These are phyloP conservation scores for Nothocercus nigrocapillus DNA, from an alignment of 2,113 vertebrate species.

Conservation along the genomic window DNA sequence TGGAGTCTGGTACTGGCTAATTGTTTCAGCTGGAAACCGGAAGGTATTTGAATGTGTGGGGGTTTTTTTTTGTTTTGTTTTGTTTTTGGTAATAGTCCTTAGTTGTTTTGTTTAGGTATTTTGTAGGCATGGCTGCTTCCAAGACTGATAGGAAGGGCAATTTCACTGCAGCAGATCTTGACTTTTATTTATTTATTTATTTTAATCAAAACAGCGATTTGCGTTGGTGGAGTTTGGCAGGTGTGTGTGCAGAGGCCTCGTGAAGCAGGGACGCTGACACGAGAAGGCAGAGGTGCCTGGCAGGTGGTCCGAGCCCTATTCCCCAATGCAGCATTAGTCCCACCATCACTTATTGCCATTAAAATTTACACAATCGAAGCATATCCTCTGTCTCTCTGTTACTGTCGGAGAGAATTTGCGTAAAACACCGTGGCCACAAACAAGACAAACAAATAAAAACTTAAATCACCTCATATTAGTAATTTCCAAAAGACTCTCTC, in stretches of 20 bases:
- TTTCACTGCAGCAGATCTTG: not conserved
- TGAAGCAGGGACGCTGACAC: not conserved
- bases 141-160: not conserved
- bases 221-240: accelerated
- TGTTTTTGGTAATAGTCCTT: not conserved
- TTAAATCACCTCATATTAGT: not conserved
- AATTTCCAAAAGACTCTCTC: not conserved
- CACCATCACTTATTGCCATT: not conserved
- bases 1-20: not conserved
- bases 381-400: not conserved
- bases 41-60: not conserved
- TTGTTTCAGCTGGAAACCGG: not conserved
- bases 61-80: no score
- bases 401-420: not conserved
- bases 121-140: not conserved
- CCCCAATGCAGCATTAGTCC: not conserved
- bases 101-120: not conserved
- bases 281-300: not conserved
- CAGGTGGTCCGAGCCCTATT: not conserved
- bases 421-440: not conserved
- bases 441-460: not conserved
- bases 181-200: not conserved
- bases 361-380: not conserved
- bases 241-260: not conserved
- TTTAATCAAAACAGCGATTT: not conserved